Evolutionary conservation across 2,113 vertebrate species (phyloP).

Genomic region (Callaeas wilsoni): DNA sequence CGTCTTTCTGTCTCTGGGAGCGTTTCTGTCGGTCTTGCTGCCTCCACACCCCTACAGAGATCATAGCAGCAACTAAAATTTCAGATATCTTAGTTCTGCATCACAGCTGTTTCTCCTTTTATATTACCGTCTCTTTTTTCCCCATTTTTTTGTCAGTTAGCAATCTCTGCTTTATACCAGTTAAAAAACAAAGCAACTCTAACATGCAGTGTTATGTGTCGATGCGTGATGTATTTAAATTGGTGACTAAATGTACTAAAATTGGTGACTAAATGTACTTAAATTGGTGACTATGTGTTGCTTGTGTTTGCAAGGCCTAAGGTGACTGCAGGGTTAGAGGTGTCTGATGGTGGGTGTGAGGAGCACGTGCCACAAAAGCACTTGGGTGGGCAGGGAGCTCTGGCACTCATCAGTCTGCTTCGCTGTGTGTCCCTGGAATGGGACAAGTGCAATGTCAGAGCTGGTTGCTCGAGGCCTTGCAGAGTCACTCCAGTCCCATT

Average conservation of each 20-base stretch:
- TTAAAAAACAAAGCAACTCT: neutral
- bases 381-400: neutral
- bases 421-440: neutral
- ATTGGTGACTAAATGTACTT: neutral
- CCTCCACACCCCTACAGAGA: neutral
- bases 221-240: neutral
- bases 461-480: neutral
- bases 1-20: neutral
- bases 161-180: neutral
- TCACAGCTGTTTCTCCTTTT: neutral
- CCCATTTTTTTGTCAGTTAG: neutral
- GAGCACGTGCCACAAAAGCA: rapidly evolving
- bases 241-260: neutral
- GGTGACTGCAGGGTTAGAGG: neutral
- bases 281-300: neutral
- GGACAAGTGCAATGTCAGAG: neutral
- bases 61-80: neutral
- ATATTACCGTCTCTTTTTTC: neutral
- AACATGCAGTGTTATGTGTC: neutral
- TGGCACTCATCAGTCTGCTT: neutral
- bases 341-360: neutral
- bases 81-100: neutral
- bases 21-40: neutral
- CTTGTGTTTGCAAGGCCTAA: neutral
- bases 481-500: neutral